Evolutionary conservation across 2,113 vertebrate genomes (phyloP).

Genomic region (Orientallactaga bullata): DNA sequence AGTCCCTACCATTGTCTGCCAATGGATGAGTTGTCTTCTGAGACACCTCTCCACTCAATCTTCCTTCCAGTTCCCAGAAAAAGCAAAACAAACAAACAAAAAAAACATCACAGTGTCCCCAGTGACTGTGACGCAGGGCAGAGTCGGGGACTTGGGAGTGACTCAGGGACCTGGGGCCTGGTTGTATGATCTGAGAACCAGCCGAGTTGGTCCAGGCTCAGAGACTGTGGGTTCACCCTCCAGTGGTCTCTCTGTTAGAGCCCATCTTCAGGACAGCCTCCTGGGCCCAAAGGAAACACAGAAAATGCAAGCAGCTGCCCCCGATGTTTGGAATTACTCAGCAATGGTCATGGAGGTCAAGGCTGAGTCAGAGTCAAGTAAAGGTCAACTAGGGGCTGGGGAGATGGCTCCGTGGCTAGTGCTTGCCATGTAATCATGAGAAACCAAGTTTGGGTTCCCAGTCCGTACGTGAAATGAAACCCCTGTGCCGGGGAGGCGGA

Average conservation of each 20-base stretch:
- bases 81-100: not conserved
- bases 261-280: not conserved
- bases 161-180: not conserved
- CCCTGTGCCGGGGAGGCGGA: too few relatives aligned
- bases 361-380: not conserved
- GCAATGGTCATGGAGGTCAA: constrained; percentile 10
- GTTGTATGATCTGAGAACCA: not conserved
- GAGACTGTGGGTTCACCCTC: not conserved
- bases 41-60: not conserved
- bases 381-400: not conserved
- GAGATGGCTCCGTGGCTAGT: too few relatives aligned
- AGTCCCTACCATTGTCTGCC: not conserved
- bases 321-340: not conserved
- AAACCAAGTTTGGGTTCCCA: too few relatives aligned
- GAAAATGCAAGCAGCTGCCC: not conserved
- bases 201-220: not conserved
- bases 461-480: too few relatives aligned
- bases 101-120: not conserved
- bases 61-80: not conserved
- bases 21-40: not conserved
- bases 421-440: too few relatives aligned
- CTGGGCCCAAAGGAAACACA: not conserved
- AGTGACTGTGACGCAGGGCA: not conserved
- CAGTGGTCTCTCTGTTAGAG: not conserved
- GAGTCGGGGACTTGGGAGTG: not conserved